phyloP scores from a whole-genome alignment of 1,140 invertebrate genomes.

The Linepithema humile region DNA sequence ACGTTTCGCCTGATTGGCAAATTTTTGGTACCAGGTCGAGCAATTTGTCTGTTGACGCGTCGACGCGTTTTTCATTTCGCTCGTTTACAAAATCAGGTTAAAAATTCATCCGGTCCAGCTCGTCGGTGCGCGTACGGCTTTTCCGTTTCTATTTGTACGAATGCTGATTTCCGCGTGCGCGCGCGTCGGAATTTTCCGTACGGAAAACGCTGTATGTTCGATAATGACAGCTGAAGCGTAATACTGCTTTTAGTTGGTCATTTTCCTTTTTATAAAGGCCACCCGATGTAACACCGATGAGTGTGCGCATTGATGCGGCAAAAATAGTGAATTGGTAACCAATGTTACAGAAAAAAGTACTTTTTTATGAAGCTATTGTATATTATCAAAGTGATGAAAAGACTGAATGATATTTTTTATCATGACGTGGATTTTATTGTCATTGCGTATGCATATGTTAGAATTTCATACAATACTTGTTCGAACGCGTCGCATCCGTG shows the following conservation, averaged over 20 bases:
- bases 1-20: slow-evolving; percentile 42
- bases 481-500: neutral
- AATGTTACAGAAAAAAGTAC: neutral
- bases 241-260: neutral
- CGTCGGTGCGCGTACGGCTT: slow-evolving; percentile 6
- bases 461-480: neutral
- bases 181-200: neutral
- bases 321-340: slow-evolving; percentile 16
- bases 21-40: slow-evolving; percentile 21
- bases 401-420: neutral
- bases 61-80: slow-evolving; percentile 52
- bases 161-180: slow-evolving; percentile 21
- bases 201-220: neutral
- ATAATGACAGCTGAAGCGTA: slow-evolving; percentile 23
- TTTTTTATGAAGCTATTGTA: slow-evolving; percentile 3
- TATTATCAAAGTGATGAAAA: neutral
- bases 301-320: neutral
- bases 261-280: neutral
- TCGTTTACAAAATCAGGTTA: slow-evolving; percentile 51
- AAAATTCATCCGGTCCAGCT: slow-evolving; percentile 42
- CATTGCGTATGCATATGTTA: no score
- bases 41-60: slow-evolving; percentile 46
- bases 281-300: neutral
- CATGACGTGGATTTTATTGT: neutral
- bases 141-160: slow-evolving; percentile 33